phyloP scores from a whole-genome alignment of 2,113 vertebrate genomes.

The Edolisoma coerulescens region DNA sequence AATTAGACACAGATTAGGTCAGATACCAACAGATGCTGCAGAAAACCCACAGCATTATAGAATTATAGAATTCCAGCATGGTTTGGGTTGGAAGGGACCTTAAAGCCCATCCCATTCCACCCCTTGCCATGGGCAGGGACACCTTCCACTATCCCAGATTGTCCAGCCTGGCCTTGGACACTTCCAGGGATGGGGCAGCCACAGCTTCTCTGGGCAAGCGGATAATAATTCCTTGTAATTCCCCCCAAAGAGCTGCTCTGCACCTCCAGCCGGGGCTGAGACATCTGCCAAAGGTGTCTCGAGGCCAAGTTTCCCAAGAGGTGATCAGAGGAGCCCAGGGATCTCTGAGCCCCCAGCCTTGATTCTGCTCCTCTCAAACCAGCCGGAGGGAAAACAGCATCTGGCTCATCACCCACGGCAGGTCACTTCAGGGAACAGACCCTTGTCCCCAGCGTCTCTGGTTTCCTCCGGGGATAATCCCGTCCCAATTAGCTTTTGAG shows the following conservation, averaged over 20 bases:
- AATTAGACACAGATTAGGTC: not conserved
- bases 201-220: not conserved
- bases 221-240: not conserved
- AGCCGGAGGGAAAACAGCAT: not conserved
- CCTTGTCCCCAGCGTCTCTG: not conserved
- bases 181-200: not conserved
- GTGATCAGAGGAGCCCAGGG: not conserved
- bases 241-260: not conserved
- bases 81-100: not conserved
- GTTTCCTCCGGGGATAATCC: not conserved
- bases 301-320: not conserved
- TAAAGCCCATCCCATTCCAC: not conserved
- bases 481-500: not conserved
- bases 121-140: not conserved
- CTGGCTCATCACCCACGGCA: not conserved
- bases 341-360: not conserved
- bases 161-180: not conserved
- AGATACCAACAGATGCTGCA: not conserved
- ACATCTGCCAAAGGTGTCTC: not conserved
- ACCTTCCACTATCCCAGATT: not conserved
- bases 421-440: not conserved
- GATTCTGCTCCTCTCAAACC: not conserved
- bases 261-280: not conserved
- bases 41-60: fast-evolving
- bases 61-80: not conserved